Conservation (phyloP, 2,797 vertebrate genomes). For the Mallotus villosus region DNA sequence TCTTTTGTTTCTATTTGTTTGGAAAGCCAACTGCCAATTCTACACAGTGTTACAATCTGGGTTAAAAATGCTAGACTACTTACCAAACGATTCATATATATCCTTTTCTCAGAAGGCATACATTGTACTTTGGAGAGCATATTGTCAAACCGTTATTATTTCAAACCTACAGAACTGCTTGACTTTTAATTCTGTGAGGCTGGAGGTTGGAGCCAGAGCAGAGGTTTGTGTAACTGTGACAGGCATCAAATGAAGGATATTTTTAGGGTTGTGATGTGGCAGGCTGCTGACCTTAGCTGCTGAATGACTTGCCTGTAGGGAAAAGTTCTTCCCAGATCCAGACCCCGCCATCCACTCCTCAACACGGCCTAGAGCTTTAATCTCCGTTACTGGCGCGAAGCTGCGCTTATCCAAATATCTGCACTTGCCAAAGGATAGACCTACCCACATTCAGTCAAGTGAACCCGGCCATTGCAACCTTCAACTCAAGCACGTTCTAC, state of each 20-base stretch:
- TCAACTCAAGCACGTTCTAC: slow-evolving; percentile 54
- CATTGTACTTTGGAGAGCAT: slow-evolving; percentile 43
- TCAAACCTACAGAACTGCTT: slow-evolving; percentile 50
- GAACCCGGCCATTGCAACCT: slow-evolving; percentile 51
- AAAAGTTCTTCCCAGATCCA: slow-evolving; percentile 58
- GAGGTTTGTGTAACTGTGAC: slow-evolving; percentile 70
- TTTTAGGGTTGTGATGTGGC: slow-evolving; percentile 72
- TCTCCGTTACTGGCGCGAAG: slow-evolving; percentile 63
- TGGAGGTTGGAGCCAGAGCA: slow-evolving; percentile 52
- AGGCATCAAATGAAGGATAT: slow-evolving; percentile 69
- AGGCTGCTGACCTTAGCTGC: slow-evolving; percentile 66
- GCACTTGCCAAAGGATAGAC: slow-evolving; percentile 63
- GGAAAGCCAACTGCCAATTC: not conserved
- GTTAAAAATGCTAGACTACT: slow-evolving; percentile 34
- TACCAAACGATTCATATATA: slow-evolving; percentile 40
- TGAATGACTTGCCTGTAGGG: slow-evolving; percentile 56
- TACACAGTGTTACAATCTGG: slow-evolving; percentile 4
- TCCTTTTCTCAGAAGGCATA: slow-evolving; percentile 34
- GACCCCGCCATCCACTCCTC: slow-evolving; percentile 59
- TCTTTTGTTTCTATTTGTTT: not conserved
- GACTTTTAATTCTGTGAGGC: slow-evolving; percentile 58
- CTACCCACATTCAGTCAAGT: slow-evolving; percentile 59
- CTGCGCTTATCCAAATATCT: slow-evolving; percentile 63
- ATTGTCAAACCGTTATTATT: slow-evolving; percentile 46
- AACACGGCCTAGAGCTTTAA: slow-evolving; percentile 57